Evolutionary conservation across 2,797 vertebrate species (phyloP), one percentile per base, ranked within the genome.

Genomic region (Phataginus tetradactyla): DNA sequence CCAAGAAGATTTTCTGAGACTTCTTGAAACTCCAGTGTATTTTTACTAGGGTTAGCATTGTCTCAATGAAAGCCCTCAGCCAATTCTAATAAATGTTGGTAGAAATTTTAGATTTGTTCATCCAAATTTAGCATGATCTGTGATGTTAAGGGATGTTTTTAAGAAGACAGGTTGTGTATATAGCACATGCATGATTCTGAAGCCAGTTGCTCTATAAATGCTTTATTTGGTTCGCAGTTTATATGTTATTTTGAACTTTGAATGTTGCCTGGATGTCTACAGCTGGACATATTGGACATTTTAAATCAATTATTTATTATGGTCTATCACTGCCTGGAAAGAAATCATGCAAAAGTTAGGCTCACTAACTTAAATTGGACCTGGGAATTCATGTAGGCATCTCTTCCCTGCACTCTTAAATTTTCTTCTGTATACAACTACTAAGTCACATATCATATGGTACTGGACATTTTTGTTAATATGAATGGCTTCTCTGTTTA

Each of bases 1-100:
- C 5, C 57, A 96, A 90, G 20, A 80, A 80, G 81, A 32, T 6
- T 86, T 90, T 77, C 59, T 57, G 49, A 94, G 63, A 94, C 14
- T 87, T 92, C 39, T 90, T 71, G 23, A 90, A 80, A 85, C 34
- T 53, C 17, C 9, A 51, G 4, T 74, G 59, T 51, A 45, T 49
- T 90, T 94, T 87, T 71, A 77, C 27, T 55, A 15, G n/a, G 10
- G 7, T 91, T 92, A 66, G 25, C n/a, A 80, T 39, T 79, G 32
- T 90, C 14, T 79, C 20, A 7, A 29, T 34, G 39, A 94, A 83
- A 83, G 15, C n/a, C 59, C 45, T 92, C 42, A 49, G 7, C 18
- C 74, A 74, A 55, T 86, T 59, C 49, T 64, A 87, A 61, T 57
- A 75, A 84, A 69, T n/a, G 25, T 57, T 83, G 39, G 29, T 49